Percentiles rank a stretch among this genome's conserved stretches.
phyloP scores from a whole-genome alignment of 2,113 vertebrate genomes.

The Nothoprocta perdicaria region DNA sequence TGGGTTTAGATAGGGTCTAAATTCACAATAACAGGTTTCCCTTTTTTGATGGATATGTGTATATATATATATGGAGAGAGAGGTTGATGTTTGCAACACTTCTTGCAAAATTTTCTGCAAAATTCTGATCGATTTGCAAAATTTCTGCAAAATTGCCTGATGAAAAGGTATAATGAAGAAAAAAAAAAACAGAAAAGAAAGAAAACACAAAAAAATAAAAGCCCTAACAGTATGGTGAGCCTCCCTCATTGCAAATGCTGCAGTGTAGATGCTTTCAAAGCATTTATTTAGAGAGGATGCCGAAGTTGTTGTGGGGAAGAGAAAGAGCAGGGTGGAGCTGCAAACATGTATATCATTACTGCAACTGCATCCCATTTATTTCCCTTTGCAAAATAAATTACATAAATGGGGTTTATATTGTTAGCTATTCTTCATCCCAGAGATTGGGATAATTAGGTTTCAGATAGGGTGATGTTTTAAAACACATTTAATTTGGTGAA shows the following conservation, averaged over 20 bases:
- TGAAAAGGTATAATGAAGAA: background rate
- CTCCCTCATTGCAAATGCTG: constrained; percentile 31
- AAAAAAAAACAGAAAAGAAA: background rate
- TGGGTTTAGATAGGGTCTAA: background rate
- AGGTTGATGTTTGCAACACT: background rate
- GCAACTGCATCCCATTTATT: constrained; percentile 79
- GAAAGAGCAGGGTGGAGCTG: constrained; percentile 39
- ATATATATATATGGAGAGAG: no score
- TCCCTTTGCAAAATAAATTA: constrained; percentile 82
- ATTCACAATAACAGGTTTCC: background rate
- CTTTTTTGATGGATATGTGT: background rate
- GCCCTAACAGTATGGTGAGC: constrained; percentile 40
- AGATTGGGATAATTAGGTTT: constrained; percentile 85
- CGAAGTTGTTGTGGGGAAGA: constrained; percentile 51
- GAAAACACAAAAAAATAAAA: constrained; percentile 28
- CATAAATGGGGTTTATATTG: constrained; percentile 81
- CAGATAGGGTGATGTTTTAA: constrained; percentile 81
- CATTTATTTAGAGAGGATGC: constrained; percentile 56
- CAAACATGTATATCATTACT: constrained; percentile 80
- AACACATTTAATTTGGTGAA: constrained; percentile 83
- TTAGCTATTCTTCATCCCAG: constrained; percentile 77
- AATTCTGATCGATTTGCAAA: background rate
- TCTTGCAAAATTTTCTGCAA: background rate
- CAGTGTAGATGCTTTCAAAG: constrained; percentile 54
- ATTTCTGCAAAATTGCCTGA: background rate